Conservation (phyloP, 2,113 vertebrate species). For the Atlantisia rogersi region DNA sequence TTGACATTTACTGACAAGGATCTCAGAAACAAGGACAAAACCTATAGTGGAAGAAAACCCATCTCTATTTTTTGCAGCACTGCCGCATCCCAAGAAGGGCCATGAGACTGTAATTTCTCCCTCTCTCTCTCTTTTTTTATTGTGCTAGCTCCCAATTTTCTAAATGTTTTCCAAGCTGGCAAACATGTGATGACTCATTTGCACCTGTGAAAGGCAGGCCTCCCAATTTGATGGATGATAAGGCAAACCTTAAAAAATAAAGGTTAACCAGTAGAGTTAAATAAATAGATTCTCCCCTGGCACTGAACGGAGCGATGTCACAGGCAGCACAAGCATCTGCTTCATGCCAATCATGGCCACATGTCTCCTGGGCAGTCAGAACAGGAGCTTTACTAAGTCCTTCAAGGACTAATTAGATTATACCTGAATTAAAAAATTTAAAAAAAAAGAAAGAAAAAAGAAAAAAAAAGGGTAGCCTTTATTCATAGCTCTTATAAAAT, state of each 20-base stretch:
- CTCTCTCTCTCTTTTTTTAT: background rate
- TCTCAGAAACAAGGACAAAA: conserved; percentile 26
- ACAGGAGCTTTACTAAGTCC: background rate
- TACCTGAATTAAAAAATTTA: background rate
- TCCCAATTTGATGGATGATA: conserved; percentile 59
- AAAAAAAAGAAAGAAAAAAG: background rate
- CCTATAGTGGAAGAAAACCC: background rate
- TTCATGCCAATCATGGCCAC: conserved; percentile 38
- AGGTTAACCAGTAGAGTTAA: conserved; percentile 50
- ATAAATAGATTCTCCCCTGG: conserved; percentile 43
- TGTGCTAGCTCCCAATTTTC: background rate
- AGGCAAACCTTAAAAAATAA: conserved; percentile 45
- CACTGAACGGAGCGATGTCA: background rate
- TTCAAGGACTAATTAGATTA: conserved; percentile 32
- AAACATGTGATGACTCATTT: conserved; percentile 50
- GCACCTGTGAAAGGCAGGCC: conserved; percentile 61
- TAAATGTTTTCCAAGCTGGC: conserved; percentile 58
- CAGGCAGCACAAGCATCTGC: conserved; percentile 41
- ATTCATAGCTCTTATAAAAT: background rate
- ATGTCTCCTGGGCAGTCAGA: background rate
- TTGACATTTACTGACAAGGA: conserved; percentile 45
- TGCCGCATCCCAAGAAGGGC: background rate
- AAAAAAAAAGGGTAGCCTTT: background rate
- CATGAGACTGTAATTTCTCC: background rate
- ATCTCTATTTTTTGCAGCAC: background rate